Percentiles rank a stretch among this genome's conserved stretches.
Evolutionary conservation across 2,113 vertebrate genomes (phyloP).

Genomic region (Pedetes capensis): DNA sequence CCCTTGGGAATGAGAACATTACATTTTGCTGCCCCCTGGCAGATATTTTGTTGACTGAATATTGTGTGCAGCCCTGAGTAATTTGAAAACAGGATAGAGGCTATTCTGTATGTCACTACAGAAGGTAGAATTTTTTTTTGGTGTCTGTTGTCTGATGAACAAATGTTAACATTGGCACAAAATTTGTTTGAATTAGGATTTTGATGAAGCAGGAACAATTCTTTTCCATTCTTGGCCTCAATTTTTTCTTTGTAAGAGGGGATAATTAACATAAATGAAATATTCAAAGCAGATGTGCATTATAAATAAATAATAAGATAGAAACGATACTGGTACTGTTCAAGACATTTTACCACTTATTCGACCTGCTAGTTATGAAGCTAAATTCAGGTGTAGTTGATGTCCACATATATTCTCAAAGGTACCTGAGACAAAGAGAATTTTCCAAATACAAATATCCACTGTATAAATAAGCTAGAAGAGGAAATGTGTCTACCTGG

Average conservation of each 20-base stretch:
- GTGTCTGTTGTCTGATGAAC: not conserved
- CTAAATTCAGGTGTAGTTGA: not conserved
- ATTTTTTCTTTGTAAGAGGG: conserved; percentile 23
- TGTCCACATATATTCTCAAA: not conserved
- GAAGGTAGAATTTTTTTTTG: not conserved
- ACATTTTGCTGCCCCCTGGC: conserved; percentile 73
- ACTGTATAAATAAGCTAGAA: not conserved
- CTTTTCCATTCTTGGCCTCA: not conserved
- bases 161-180: conserved; percentile 9
- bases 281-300: not conserved
- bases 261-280: conserved; percentile 24
- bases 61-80: not conserved
- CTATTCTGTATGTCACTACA: not conserved
- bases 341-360: not conserved
- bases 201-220: not conserved
- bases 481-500: not conserved
- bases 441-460: not conserved
- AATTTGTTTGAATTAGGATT: conserved; percentile 34
- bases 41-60: conserved; percentile 64
- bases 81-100: not conserved
- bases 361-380: not conserved
- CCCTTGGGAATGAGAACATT: conserved; percentile 60
- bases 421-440: not conserved
- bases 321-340: not conserved
- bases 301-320: not conserved